Base-by-base conservation (phyloP, 2,888 invertebrate species). In the Watsonalla cultraria region DNA sequence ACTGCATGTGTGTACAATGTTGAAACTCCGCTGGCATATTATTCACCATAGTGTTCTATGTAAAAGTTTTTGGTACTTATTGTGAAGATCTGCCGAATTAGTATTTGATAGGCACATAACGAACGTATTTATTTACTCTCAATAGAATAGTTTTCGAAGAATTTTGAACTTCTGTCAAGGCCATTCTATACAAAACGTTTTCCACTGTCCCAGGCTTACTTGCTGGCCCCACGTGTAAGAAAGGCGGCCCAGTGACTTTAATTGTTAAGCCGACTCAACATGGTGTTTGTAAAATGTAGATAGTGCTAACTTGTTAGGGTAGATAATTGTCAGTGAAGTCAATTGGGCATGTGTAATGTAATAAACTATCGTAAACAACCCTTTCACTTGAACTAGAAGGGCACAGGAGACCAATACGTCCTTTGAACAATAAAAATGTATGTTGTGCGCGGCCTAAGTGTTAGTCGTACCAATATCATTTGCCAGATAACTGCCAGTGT, bases 51-150 rank as follows among this genome's bases (percentile, higher is more conserved):
- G 86, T 88, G 86, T 87, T 88, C 82, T 80, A 74, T 81, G 76
- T 80, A 77, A 76, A 79, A 79, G 65, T 75, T 76, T 72, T 76
- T 77, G 9, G 14, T 37, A 37, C 13, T 15, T 74, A 76, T 75
- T 68, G 60, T 74, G 76, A 85, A 79, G 66, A 82, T 82, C 80
- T 84, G 82, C 89, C 88, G 89, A 88, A 88, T 88, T 88, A 89
- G 84, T 84, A 78, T 83, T 82, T 81, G 81, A 82, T 84, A 84
- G 84, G 75, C 72, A 75, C 70, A 67, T 74, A 63, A 61, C 55
- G 64, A 62, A 69, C 65, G 66, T 68, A 72, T 64, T 65, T 68
- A 69, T 66, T 68, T 72, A 73, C 66, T 76, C 67, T 74, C 76
- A 72, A 75, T 78, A 73, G 66, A 73, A 79, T 80, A 82, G 80